phyloP scores from a whole-genome alignment of 2,888 invertebrate genomes.

The Hydropsyche betteni region DNA sequence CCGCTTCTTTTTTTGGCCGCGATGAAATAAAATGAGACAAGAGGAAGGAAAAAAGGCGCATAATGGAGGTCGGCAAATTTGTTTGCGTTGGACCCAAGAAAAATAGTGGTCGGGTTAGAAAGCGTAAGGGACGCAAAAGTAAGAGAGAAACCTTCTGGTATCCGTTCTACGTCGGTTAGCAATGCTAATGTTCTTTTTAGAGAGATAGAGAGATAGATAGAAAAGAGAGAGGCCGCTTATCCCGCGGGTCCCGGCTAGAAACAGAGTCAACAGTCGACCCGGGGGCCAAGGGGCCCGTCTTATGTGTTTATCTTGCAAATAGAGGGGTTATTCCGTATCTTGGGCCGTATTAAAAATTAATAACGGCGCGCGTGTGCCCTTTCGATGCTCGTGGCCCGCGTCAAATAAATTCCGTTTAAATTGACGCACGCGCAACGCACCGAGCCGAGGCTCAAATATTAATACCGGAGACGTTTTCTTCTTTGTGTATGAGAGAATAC shows the following conservation, averaged over 20 bases:
- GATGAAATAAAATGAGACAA: neutral
- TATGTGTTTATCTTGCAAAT: conserved; percentile 33
- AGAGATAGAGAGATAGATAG: neutral
- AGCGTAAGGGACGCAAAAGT: neutral
- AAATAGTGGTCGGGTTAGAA: conserved; percentile 21
- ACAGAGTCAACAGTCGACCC: conserved; percentile 35
- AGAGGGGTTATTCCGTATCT: conserved; percentile 35
- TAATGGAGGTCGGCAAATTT: conserved; percentile 39
- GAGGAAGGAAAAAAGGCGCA: conserved; percentile 28
- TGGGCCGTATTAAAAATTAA: conserved; percentile 37
- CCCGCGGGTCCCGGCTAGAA: no score
- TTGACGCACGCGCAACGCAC: conserved; percentile 8
- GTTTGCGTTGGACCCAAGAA: conserved; percentile 36
- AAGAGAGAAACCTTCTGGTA: no score
- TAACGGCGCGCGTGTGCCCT: conserved; percentile 17
- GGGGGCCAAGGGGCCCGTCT: neutral
- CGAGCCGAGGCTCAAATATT: no score
- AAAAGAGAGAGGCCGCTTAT: no score
- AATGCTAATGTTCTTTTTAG: conserved; percentile 37
- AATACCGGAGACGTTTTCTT: no score
- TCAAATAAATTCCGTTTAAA: conserved; percentile 24
- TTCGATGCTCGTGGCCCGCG: neutral
- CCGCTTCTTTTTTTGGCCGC: conserved; percentile 12
- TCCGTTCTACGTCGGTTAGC: conserved; percentile 32
- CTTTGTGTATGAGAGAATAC: no score